phyloP scores from a whole-genome alignment of 2,113 vertebrate species.

The Dicerorhinus sumatrensis region DNA sequence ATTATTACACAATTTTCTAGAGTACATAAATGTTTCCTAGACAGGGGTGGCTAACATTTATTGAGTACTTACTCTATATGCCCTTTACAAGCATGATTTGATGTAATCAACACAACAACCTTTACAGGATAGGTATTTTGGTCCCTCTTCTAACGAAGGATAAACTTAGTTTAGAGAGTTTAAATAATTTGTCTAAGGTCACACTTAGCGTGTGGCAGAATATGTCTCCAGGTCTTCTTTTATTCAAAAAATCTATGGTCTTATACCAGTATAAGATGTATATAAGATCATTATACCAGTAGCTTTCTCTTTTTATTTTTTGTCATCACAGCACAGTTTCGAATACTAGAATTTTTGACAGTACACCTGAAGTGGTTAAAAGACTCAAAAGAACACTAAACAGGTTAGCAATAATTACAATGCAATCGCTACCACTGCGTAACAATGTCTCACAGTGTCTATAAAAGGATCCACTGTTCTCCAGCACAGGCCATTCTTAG shows the following conservation, averaged over 20 bases:
- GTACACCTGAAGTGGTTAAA: constrained; percentile 40
- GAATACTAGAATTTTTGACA: constrained; percentile 39
- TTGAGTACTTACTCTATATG: background rate
- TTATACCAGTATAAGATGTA: background rate
- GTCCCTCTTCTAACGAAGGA: background rate
- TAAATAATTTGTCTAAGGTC: background rate
- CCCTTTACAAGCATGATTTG: background rate
- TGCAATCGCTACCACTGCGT: background rate
- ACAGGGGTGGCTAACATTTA: background rate
- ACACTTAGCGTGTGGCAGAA: background rate
- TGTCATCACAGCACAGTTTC: background rate
- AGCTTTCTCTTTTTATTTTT: background rate
- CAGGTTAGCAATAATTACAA: constrained; percentile 49
- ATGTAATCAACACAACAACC: background rate
- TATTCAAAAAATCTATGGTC: background rate
- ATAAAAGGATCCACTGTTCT: constrained; percentile 60
- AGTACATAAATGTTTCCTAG: background rate
- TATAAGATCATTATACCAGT: background rate
- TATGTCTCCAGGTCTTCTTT: background rate
- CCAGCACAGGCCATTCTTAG: background rate
- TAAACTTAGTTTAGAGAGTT: background rate
- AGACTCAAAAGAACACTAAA: constrained; percentile 46
- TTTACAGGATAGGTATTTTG: background rate
- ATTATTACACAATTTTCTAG: background rate
- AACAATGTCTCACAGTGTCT: constrained; percentile 28